Base-by-base conservation (phyloP, 2,113 vertebrate species). In the Numida meleagris region DNA sequence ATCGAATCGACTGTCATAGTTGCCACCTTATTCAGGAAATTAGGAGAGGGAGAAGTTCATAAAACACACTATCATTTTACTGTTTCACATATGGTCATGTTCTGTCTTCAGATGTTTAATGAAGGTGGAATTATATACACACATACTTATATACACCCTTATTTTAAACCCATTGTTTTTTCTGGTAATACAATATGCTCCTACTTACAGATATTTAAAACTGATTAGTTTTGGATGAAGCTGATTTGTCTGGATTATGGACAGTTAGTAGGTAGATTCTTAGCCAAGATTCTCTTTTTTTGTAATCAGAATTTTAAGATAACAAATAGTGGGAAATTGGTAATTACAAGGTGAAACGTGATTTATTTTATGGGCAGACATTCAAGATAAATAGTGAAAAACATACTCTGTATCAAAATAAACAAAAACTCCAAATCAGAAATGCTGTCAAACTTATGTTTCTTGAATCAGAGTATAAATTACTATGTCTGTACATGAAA, bases 1-100 rank as follows among this genome's bases (percentile, higher is more conserved):
- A 96, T 99, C 99, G 95, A 99, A 99, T 82, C 98, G 98, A 97
- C 99, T 99, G 97, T 99, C 99, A 84, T 98, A 98, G 98, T 99
- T 99, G 95, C 99, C 99, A 98, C 99, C 99, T 99, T 98, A 89
- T 94, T 92, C 90, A 95, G 97, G 93, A 95, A 96, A 76, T 94
- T 80, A 67, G 57, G 76, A 97, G 86, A 96, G 34, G 96, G 23
- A 96, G 82, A 95, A 93, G 91, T 97, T 96, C 93, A 97, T 76
- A 95, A 89, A 91, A 88, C 12, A 20, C 33, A 58, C 43, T n/a
- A 85, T 29, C 71, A 11, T 42, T 66, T 45, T 40, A 72, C 9
- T 42, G 6, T 82, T 92, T 57, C 31, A 74, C 76, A 59, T 72
- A 92, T 81, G 90, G 75, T 45, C 14, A 86, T 90, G 90, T 88